Base-by-base conservation (phyloP, 2,113 vertebrate genomes). In the Rallus limicola region DNA sequence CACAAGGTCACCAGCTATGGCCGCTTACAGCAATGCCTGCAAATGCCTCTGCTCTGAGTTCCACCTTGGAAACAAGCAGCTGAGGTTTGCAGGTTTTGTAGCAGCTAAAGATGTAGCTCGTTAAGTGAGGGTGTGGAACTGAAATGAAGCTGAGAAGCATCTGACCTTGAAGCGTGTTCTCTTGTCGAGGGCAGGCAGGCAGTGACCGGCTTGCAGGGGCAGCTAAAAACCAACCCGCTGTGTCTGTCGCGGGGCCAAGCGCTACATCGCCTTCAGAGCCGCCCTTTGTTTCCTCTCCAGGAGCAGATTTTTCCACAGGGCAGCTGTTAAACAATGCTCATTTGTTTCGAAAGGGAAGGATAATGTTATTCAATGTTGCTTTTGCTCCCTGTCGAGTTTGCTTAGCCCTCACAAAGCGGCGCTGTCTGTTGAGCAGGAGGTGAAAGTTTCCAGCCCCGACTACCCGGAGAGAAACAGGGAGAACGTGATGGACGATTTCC, bases 391-490 rank as follows among this genome's bases (percentile, higher is more conserved):
- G 48, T 16, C 2, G 20, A 62, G 83, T 86, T 90, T 95, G 50
- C 44, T 93, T 84, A 52, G 23, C 71, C 76, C 92, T 50, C n/a
- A 88, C 83, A 70, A 91, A 70, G 64, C 5, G 0, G 17, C 5
- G 9, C 48, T 92, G 63, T 97, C 52, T 94, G 52, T 92, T 78
- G 15, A 56, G 52, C 97, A 99, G 99, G 99, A 99, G 97, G 99
- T 99, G 89, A 99, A 99, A 89, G 99, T 99, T 82, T 99, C 99
- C 29, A 99, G 99, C 95, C 99, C 99, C 0, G 99, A 99, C 92
- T 99, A 99, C 91, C 99, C 99, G 0, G 99, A 99, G 93, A 98
- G 98, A 71, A 98, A 99, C 97, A 88, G 99, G 94, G 99, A 99
- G 94, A 98, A 99, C 9, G 99, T 99, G 52, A 99, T 99, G 99